Base-by-base conservation (phyloP, 2,888 invertebrate genomes). In the Stratiomys singularior region DNA sequence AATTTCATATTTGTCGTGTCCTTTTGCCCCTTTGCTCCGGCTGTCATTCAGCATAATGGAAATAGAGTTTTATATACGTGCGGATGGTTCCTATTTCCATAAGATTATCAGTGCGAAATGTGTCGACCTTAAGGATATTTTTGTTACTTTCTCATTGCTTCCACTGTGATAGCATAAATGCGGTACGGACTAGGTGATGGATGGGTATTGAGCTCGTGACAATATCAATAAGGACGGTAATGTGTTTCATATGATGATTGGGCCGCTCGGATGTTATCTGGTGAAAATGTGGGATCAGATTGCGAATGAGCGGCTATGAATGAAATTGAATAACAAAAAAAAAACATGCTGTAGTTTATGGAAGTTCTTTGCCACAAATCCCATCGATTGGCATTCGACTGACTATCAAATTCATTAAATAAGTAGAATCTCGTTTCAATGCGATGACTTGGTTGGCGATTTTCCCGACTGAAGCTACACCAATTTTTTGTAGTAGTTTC, bases 1-100 rank as follows among this genome's bases (percentile, higher is more conserved):
- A 27, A 64, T 76, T 76, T 76, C 76, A 76, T 76, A 76, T 76
- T 76, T 60, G 58, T 30, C 72, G 56, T 28, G 72, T 72, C 72
- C 72, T 72, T 72, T 56, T 27, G 72, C 56, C 72, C 72, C 37
- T 58, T 60, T 74, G 74, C 74, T 60, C 74, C 60, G 56, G 25
- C 44, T 25, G 74, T 23, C 74, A 58, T 58, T 52, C 37, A 60
- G 74, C 58, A 74, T 58, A 74, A 74, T 74, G 37, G 37, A 37
- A 74, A 60, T 74, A 25, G 60, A 18, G 74, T 44, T 60, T 18
- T 60, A 7, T 69, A 23, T 30, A 25, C 27, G 13, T 25, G 69
- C 15, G 7, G 69, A 23, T 46, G 44, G 30, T 30, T 30, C 18
- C 66, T 21, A 13, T 25, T 46, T 67, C 67, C 25, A 30, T n/a